phyloP scores from a whole-genome alignment of 2,797 vertebrate species.

The Hipposideros larvatus region DNA sequence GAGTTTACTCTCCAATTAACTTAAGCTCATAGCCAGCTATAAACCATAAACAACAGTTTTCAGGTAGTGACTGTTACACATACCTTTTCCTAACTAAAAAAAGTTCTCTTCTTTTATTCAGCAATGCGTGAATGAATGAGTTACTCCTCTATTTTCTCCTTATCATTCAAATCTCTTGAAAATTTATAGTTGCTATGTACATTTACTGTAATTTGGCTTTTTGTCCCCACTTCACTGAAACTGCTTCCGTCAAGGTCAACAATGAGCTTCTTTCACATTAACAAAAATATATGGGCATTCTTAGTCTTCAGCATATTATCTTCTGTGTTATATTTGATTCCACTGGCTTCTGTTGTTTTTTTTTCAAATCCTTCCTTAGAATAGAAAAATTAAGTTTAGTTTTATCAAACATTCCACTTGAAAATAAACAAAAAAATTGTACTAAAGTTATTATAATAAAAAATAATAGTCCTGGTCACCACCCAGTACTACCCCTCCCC shows the following conservation, averaged over 20 bases:
- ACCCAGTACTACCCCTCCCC: neutral
- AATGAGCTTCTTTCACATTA: neutral
- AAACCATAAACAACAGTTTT: neutral
- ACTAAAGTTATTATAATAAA: neutral
- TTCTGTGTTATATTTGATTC: neutral
- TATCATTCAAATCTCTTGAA: neutral
- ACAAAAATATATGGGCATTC: neutral
- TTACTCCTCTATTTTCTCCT: neutral
- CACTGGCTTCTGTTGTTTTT: neutral
- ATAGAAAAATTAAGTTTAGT: neutral
- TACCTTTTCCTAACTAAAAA: neutral
- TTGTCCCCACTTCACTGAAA: neutral
- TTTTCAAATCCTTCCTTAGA: neutral
- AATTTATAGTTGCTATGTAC: neutral
- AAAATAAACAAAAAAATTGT: neutral
- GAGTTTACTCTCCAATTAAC: neutral
- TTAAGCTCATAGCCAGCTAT: neutral
- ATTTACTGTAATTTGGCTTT: neutral
- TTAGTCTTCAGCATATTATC: neutral
- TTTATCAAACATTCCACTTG: neutral
- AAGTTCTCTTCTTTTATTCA: neutral
- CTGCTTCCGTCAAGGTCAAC: neutral
- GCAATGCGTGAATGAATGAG: neutral
- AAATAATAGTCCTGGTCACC: neutral
- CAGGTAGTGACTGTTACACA: neutral